Conservation (phyloP, 2,113 vertebrate genomes). For the Pagrus major region DNA sequence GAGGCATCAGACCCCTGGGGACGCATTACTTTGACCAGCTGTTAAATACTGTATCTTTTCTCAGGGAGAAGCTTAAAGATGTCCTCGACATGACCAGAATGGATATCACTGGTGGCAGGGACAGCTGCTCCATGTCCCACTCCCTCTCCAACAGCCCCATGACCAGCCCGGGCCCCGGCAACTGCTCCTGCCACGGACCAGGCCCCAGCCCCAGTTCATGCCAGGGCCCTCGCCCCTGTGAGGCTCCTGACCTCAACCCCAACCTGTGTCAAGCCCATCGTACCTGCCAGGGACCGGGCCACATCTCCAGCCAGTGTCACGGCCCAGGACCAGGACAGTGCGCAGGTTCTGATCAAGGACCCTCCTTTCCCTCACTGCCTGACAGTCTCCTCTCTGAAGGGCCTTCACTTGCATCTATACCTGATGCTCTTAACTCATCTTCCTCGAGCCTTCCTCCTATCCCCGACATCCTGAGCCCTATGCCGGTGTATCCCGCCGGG, state of each 20-base stretch:
- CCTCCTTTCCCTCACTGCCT: constrained; percentile 71
- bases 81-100: constrained; percentile 88
- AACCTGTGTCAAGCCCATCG: constrained; percentile 63
- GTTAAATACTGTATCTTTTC: constrained; percentile 10
- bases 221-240: constrained; percentile 68
- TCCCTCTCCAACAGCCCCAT: constrained; percentile 80
- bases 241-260: constrained; percentile 53
- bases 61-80: constrained; percentile 94
- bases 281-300: constrained; percentile 64
- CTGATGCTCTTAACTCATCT: constrained; percentile 79
- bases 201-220: constrained; percentile 70
- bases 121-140: constrained; percentile 78
- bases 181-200: constrained; percentile 61
- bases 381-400: constrained; percentile 78
- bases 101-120: constrained; percentile 81
- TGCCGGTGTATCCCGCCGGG: constrained; percentile 91
- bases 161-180: constrained; percentile 58
- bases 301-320: constrained; percentile 65
- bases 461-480: constrained; percentile 85
- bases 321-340: constrained; percentile 58
- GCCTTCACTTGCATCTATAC: constrained; percentile 78
- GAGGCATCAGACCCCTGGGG: no score
- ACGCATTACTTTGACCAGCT: neutral
- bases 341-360: constrained; percentile 65
- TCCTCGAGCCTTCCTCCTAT: constrained; percentile 80